phyloP scores from a whole-genome alignment of 2,113 vertebrate genomes.

The Acrocephalus kingi region DNA sequence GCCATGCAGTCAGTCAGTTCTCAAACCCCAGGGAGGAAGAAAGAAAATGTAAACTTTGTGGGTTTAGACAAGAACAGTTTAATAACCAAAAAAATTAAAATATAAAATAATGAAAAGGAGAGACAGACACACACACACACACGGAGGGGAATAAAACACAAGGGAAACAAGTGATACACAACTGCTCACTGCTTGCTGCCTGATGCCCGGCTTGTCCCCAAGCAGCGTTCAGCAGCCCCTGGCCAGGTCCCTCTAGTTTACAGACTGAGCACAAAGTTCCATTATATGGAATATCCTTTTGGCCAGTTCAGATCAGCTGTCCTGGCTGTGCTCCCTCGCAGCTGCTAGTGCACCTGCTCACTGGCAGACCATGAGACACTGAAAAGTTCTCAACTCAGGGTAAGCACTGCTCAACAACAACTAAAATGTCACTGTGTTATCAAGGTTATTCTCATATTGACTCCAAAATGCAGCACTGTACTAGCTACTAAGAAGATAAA shows the following conservation, averaged over 20 bases:
- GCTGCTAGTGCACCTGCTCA: not conserved
- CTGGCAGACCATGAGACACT: not conserved
- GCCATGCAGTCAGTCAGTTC: not conserved
- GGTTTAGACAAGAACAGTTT: not conserved
- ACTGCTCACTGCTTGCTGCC: not conserved
- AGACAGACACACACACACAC: not conserved
- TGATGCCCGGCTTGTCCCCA: accelerated
- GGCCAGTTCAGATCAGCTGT: not conserved
- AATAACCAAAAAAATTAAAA: not conserved
- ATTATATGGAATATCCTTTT: not conserved
- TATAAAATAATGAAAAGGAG: not conserved
- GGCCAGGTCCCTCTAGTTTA: not conserved
- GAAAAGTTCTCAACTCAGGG: not conserved
- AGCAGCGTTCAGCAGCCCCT: not conserved
- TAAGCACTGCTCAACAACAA: not conserved
- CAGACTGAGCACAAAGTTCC: not conserved
- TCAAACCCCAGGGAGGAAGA: not conserved
- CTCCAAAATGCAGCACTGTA: not conserved
- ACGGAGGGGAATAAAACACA: not conserved
- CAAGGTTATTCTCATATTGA: not conserved
- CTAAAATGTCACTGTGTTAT: not conserved
- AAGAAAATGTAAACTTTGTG: not conserved
- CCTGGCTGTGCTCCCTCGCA: not conserved
- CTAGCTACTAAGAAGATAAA: not conserved
- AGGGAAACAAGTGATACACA: not conserved